A percentile compares a stretch with the other conserved stretches of the same genome.
phyloP scores from a whole-genome alignment of 2,888 invertebrate species.

The Lamproptera curius region DNA sequence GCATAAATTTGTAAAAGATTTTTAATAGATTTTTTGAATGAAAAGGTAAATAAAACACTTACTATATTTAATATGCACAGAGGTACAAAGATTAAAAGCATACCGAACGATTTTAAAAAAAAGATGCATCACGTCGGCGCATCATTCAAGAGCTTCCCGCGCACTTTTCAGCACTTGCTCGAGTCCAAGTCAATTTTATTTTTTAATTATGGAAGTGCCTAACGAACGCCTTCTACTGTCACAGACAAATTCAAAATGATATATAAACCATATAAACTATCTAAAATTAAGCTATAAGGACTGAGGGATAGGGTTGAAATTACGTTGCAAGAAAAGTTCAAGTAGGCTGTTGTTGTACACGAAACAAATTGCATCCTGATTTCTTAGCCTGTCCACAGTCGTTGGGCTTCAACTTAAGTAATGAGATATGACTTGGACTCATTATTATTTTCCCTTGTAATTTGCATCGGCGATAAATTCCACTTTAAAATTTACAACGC shows the following conservation, averaged over 20 bases:
- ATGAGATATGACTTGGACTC: conserved; percentile 70
- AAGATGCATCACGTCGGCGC: conserved; percentile 34
- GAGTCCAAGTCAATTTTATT: conserved; percentile 54
- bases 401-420: conserved; percentile 66
- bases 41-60: no score
- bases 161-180: conserved; percentile 57
- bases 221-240: conserved; percentile 53
- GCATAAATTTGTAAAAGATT: no score
- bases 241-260: not conserved
- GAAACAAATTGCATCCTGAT: conserved; percentile 46
- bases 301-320: conserved; percentile 18
- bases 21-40: no score
- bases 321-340: not conserved
- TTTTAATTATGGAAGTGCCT: conserved; percentile 66
- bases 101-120: conserved; percentile 26
- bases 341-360: conserved; percentile 33
- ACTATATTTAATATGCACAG: conserved; percentile 3
- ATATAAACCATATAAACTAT: not conserved
- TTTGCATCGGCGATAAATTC: conserved; percentile 21
- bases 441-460: conserved; percentile 37
- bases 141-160: conserved; percentile 40
- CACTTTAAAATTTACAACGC: conserved; percentile 17
- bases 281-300: conserved; percentile 30
- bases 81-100: conserved; percentile 20
- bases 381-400: conserved; percentile 56